These are phyloP conservation scores for Crenuchus spilurus DNA, from an alignment of 2,797 vertebrate genomes.

Conservation along the genomic window DNA sequence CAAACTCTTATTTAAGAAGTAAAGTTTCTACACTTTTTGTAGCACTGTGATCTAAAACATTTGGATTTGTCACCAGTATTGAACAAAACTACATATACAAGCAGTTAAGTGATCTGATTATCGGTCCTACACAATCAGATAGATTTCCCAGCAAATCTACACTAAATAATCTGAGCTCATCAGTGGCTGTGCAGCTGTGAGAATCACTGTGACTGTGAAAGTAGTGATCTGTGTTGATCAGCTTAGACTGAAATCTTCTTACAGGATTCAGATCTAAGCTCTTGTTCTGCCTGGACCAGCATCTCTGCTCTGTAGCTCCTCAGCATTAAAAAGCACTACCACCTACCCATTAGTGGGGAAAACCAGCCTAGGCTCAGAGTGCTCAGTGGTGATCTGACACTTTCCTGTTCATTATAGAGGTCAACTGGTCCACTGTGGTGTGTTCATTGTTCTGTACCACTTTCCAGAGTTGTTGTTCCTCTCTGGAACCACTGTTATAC, in stretches of 20 bases:
- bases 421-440: too few species aligned
- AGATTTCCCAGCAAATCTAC: neutral
- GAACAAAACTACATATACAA: neutral
- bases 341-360: too few species aligned
- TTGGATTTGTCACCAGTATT: neutral
- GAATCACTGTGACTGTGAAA: conserved; percentile 12
- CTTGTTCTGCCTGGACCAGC: conserved; percentile 19
- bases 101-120: neutral
- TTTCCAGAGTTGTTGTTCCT: too few species aligned
- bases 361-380: too few species aligned
- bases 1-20: too few species aligned
- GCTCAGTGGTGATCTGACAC: too few species aligned
- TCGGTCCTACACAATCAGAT: neutral
- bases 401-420: too few species aligned
- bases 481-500: too few species aligned
- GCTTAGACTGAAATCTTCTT: conserved; percentile 57
- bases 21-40: too few species aligned
- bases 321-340: neutral
- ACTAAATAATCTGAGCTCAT: neutral
- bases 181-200: conserved; percentile 13
- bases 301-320: conserved; percentile 20
- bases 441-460: too few species aligned
- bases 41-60: too few species aligned
- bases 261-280: conserved; percentile 51
- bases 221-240: conserved; percentile 38